Conservation (phyloP, 2,113 vertebrate genomes). For the Crotalus tigris region DNA sequence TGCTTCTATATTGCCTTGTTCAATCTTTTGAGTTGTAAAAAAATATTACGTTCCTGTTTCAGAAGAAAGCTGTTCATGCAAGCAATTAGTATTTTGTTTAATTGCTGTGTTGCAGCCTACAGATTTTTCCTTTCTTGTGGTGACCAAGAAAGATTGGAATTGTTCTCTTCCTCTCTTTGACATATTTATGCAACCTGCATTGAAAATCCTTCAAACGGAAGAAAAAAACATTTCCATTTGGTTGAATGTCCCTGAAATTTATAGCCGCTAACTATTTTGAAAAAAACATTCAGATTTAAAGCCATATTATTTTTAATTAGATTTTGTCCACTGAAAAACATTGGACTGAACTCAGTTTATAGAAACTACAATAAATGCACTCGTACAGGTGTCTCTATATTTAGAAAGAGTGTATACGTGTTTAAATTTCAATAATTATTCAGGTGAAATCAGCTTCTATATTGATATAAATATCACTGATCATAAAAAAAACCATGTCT, state of each 20-base stretch:
- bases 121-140: not conserved
- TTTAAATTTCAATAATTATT: conserved; percentile 36
- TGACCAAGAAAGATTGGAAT: not conserved
- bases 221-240: not conserved
- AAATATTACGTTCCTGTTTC: conserved; percentile 11
- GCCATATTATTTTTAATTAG: not conserved
- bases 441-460: not conserved
- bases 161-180: not conserved
- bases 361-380: not conserved
- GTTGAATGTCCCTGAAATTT: not conserved
- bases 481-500: conserved; percentile 14
- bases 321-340: not conserved
- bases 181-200: not conserved
- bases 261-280: not conserved
- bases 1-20: conserved; percentile 14
- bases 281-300: not conserved
- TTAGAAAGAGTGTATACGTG: conserved; percentile 1
- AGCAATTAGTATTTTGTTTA: conserved; percentile 1
- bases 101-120: not conserved
- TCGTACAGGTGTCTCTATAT: not conserved
- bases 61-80: not conserved
- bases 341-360: not conserved
- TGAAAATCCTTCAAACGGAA: not conserved
- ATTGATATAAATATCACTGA: not conserved
- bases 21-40: not conserved